These are phyloP conservation scores for Trididemnum clinides DNA, from an alignment of 23 tunicate genomes.

Conservation along the genomic window DNA sequence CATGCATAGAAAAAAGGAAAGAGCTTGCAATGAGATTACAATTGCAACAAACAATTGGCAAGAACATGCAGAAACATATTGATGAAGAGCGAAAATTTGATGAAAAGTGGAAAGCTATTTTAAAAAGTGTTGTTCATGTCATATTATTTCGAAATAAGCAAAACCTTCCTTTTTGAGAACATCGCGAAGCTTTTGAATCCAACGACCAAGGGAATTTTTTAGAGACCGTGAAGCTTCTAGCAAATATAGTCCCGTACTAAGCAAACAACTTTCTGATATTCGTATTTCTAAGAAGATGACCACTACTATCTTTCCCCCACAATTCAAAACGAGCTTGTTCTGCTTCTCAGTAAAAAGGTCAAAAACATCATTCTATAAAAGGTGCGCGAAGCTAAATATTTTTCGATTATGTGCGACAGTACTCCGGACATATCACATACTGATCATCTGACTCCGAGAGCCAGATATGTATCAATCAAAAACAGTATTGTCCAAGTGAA, in stretches of 20 bases:
- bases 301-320: conserved; percentile 57
- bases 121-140: conserved; percentile 59
- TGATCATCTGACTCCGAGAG: conserved; percentile 54
- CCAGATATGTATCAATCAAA: conserved; percentile 43
- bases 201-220: conserved; percentile 50
- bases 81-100: conserved; percentile 59
- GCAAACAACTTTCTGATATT: conserved; percentile 53
- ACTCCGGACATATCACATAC: conserved; percentile 62
- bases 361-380: conserved; percentile 54
- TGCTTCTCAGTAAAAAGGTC: conserved; percentile 59
- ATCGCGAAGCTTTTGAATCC: conserved; percentile 56
- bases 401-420: conserved; percentile 65
- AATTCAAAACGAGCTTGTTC: conserved; percentile 48
- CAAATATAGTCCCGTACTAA: conserved; percentile 51
- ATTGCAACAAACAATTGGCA: conserved; percentile 56
- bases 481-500: conserved; percentile 28
- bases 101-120: conserved; percentile 57
- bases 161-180: conserved; percentile 53
- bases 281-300: conserved; percentile 58
- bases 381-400: conserved; percentile 66
- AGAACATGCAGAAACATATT: conserved; percentile 54
- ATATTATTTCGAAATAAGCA: conserved; percentile 47
- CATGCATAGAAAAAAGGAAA: conserved; percentile 61
- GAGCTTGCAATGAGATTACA: conserved; percentile 60
- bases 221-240: conserved; percentile 60